phyloP scores from a whole-genome alignment of 2,113 vertebrate species.

The Leptosomus discolor region DNA sequence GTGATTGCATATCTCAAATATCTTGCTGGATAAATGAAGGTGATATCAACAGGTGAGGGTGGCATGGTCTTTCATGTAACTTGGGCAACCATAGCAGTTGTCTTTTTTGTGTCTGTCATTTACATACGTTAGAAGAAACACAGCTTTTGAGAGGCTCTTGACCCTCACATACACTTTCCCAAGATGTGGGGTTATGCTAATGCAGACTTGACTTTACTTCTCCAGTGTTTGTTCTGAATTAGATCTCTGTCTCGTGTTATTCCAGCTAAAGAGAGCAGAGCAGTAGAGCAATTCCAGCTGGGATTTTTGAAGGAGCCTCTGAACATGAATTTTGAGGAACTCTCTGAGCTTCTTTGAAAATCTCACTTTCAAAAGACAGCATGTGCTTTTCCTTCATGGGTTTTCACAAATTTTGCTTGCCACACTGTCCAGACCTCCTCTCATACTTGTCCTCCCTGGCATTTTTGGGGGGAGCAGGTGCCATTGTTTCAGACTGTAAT shows the following conservation, averaged over 20 bases:
- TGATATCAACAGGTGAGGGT: background rate
- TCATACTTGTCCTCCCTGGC: background rate
- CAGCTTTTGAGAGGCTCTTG: background rate
- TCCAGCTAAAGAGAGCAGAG: background rate
- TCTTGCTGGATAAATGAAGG: background rate
- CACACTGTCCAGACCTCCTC: background rate
- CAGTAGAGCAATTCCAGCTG: background rate
- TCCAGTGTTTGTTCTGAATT: background rate
- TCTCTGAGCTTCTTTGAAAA: background rate
- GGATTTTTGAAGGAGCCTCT: background rate
- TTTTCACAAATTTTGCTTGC: background rate
- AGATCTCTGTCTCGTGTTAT: background rate
- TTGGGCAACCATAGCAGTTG: too few relatives aligned
- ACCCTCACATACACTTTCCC: background rate
- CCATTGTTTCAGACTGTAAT: rapidly evolving
- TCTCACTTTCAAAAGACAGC: background rate
- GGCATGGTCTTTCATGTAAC: rapidly evolving
- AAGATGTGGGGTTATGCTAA: background rate
- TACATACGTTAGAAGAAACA: background rate
- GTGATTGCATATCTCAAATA: background rate
- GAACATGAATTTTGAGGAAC: background rate
- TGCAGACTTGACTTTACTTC: background rate
- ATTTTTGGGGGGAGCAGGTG: rapidly evolving
- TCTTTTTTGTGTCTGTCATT: background rate
- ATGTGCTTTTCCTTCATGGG: background rate